Evolutionary conservation across 2,797 vertebrate species (phyloP), one percentile per base, ranked within the genome.

Genomic region (Rallus crepitans): DNA sequence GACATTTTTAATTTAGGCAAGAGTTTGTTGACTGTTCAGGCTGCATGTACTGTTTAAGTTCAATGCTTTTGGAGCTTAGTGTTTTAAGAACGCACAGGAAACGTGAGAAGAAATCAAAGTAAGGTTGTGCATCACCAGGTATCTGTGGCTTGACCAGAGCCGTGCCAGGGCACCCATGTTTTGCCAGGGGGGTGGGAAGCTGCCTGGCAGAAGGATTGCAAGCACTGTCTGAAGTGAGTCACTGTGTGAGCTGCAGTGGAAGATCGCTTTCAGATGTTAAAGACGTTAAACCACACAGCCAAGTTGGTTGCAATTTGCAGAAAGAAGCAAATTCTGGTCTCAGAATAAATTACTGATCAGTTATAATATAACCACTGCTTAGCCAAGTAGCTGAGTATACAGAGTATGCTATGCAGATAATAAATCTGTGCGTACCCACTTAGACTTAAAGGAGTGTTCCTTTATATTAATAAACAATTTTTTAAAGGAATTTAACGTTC

Each of bases 1-100:
- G 87, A 87, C 92, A 60, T 94, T 93, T 96, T 93, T 84, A 90
- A 96, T 89, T 91, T 72, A 96, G 94, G 90, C 76, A 82, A 92
- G 89, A 89, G 64, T 63, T 63, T 70, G 63, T 89, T 93, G 35
- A 83, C 79, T 86, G 64, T 89, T 90, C 39, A 81, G 92, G 53
- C 72, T 96, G 92, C 91, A 82, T 61, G 65, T 78, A 27, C 90
- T 90, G 52, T 82, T 64, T 59, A 71, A 75, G 56, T 90, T 96
- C 71, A 89, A 3, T 68, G 84, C 76, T 91, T 28, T 92, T 6
- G 21, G 50, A 89, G 78, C 57, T 82, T 45, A n/a, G 42, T 0
- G 2, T 61, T 87, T 87, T 82, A 83, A 80, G 53, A 82, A 64
- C 55, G 75, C 27, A 78, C 68, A 91, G 53, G 87, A 73, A 78